Evolutionary conservation across 2,113 vertebrate species (phyloP), one percentile per base, ranked within the genome.

Genomic region (Lathamus discolor): DNA sequence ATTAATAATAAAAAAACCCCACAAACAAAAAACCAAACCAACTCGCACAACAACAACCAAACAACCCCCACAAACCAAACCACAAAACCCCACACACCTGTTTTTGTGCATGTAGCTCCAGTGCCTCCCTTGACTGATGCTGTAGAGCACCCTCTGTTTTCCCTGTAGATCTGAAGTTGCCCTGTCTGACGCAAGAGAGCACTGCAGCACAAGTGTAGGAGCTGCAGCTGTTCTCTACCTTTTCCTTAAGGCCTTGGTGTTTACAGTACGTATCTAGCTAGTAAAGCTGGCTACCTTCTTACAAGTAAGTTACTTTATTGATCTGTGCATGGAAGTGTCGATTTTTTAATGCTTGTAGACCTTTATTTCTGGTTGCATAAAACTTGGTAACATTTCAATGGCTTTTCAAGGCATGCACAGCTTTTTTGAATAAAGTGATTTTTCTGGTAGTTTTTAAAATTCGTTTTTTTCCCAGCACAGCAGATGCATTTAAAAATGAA

Each of bases 161-260:
- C n/a, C 33, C 64, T 29, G 29, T 4, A 4, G 41, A 7, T 13
- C 29, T 48, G 93, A 72, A 39, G 29, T 75, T 83, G 78, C 73
- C 7, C 29, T 0, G 18, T 11, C 88, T 85, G 95, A 85, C 96
- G 8, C 91, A 20, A 93, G 95, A 89, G 95, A 95, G 95, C 66
- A 86, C 68, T 92, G 92, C 82, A 95, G 85, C 92, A 35, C 85
- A 43, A 55, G 52, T 0, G 14, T 33, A 33, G 69, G 57, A 86
- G 62, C 83, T 62, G 77, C 69, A 77, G 81, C 69, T 77, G 27
- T 1, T 62, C 77, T 5, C 29, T 18, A 3, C 31, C 46, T 54
- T 15, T 6, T 20, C 79, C 39, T 6, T 1, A 17, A 79, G n/a
- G 48, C 13, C 39, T 39, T 13, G 0, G 4, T 37, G 59, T 7